phyloP scores from a whole-genome alignment of 2,888 invertebrate genomes.

The Diploptera punctata region DNA sequence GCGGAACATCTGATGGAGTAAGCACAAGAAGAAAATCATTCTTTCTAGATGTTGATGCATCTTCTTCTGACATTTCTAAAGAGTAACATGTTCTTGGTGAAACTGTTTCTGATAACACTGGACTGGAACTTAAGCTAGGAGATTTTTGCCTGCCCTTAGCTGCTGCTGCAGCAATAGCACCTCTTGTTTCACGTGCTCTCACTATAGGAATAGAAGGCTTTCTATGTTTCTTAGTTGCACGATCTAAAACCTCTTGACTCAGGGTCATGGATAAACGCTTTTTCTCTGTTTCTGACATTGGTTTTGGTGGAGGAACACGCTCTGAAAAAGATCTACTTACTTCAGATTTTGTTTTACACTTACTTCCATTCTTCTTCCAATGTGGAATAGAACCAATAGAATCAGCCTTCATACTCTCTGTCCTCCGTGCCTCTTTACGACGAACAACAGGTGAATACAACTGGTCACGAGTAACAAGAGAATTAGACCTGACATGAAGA shows the following conservation, averaged over 20 bases:
- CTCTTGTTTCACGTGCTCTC: conserved; percentile 61
- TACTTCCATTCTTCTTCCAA: conserved; percentile 32
- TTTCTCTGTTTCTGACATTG: conserved; percentile 72
- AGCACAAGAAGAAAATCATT: conserved; percentile 58
- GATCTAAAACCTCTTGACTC: conserved; percentile 74
- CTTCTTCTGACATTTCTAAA: conserved; percentile 56
- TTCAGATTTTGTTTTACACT: neutral
- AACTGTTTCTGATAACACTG: conserved; percentile 49
- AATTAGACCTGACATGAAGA: conserved; percentile 57
- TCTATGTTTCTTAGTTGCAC: conserved; percentile 56
- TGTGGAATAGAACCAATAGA: conserved; percentile 59
- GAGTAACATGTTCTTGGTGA: conserved; percentile 60
- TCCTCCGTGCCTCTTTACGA: conserved; percentile 51
- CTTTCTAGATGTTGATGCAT: conserved; percentile 44
- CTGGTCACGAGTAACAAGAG: conserved; percentile 51
- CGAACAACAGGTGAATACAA: conserved; percentile 48
- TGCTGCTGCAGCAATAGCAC: conserved; percentile 64
- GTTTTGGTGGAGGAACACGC: conserved; percentile 36
- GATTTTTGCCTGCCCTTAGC: conserved; percentile 53
- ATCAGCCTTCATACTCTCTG: conserved; percentile 61
- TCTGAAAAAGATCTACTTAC: neutral
- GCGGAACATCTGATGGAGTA: conserved; percentile 48
- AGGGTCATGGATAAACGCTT: conserved; percentile 73
- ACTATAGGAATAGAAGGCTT: conserved; percentile 14
- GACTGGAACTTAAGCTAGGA: conserved; percentile 46